phyloP scores from a whole-genome alignment of 1,140 invertebrate species.

The Octopus sinensis region DNA sequence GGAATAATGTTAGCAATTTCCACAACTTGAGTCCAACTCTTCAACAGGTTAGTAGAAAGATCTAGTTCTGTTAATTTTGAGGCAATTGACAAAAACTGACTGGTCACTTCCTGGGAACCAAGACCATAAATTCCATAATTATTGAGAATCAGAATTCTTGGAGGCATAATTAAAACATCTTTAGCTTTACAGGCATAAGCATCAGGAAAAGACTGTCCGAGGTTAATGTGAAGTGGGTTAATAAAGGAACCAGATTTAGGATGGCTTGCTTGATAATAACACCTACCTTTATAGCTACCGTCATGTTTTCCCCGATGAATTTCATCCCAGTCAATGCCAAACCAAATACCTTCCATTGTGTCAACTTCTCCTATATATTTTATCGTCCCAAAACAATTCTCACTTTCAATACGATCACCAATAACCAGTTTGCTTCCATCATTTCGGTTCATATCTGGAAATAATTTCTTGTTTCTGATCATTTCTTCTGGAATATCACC shows the following conservation, averaged over 20 bases:
- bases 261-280: background rate
- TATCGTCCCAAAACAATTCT: background rate
- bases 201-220: background rate
- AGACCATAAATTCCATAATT: background rate
- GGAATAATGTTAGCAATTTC: background rate
- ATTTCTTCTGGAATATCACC: no score
- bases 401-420: conserved; percentile 5
- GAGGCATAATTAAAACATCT: background rate
- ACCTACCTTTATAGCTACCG: background rate
- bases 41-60: background rate
- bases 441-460: background rate
- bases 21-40: background rate
- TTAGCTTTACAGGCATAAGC: background rate
- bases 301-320: background rate
- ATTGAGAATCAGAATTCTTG: background rate
- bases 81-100: background rate
- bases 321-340: background rate
- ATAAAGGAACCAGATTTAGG: background rate
- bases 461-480: no score
- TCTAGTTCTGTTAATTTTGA: background rate
- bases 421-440: background rate
- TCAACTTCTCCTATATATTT: conserved; percentile 3
- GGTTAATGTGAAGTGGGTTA: background rate
- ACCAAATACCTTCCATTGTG: background rate
- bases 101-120: background rate